A percentile compares a stretch with the other conserved stretches of the same genome.
These are phyloP conservation scores for Sigmodon hispidus DNA, from an alignment of 2,113 vertebrate genomes.

Conservation along the genomic window DNA sequence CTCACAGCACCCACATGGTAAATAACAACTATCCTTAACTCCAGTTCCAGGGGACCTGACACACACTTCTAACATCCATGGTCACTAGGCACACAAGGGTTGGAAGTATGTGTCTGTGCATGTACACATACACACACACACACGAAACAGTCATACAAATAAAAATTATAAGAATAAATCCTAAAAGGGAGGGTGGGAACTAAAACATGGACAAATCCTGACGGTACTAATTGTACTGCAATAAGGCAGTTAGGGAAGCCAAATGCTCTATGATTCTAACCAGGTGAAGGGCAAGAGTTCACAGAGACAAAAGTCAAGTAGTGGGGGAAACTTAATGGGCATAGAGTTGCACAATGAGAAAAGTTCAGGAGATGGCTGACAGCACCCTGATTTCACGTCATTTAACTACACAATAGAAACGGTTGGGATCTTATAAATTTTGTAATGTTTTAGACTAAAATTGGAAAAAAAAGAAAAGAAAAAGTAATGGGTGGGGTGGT, in stretches of 20 bases:
- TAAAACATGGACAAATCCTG: no score
- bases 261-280: neutral
- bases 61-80: no score
- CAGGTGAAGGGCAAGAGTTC: neutral
- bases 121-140: neutral
- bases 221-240: neutral
- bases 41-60: neutral
- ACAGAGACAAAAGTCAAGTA: neutral
- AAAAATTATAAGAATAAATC: neutral
- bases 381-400: neutral
- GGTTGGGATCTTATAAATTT: neutral
- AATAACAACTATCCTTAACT: neutral
- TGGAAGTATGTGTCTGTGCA: no score
- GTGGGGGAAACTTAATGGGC: no score
- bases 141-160: neutral
- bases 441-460: neutral
- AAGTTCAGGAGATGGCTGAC: neutral
- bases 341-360: neutral
- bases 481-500: neutral
- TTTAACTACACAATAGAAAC: neutral
- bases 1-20: neutral
- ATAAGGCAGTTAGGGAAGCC: neutral
- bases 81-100: neutral
- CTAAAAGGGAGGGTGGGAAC: neutral
- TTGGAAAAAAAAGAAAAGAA: neutral